Conservation (phyloP, 2,113 vertebrate species). For the Sander vitreus region DNA sequence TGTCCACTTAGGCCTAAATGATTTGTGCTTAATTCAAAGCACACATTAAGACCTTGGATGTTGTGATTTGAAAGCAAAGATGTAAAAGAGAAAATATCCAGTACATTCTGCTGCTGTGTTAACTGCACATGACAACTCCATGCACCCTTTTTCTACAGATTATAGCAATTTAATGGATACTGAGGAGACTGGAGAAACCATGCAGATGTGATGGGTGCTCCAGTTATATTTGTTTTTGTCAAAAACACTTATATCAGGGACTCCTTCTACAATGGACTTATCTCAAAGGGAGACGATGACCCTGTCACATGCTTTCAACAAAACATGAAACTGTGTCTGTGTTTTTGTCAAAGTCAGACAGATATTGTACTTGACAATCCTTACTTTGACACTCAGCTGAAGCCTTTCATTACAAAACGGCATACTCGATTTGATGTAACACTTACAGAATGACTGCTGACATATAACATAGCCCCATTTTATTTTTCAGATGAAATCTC, state of each 20-base stretch:
- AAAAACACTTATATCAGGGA: not conserved
- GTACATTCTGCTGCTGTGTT: not conserved
- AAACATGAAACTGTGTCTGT: conserved; percentile 6
- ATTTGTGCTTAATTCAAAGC: too few species aligned
- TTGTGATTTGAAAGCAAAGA: not conserved
- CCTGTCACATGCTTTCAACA: conserved; percentile 11
- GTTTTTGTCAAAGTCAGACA: conserved; percentile 13
- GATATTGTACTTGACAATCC: not conserved
- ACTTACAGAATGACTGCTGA: not conserved
- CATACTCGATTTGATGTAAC: too few species aligned
- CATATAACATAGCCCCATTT: not conserved
- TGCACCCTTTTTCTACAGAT: too few species aligned
- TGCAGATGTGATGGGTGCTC: not conserved
- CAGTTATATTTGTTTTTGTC: not conserved
- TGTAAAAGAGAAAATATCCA: not conserved
- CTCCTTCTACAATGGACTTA: not conserved
- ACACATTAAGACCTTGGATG: not conserved
- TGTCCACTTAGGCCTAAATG: too few species aligned
- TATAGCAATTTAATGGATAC: too few species aligned
- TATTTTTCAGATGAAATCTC: too few species aligned
- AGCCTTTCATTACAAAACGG: not conserved
- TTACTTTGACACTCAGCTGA: not conserved
- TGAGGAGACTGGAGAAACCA: not conserved
- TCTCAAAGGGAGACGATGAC: not conserved
- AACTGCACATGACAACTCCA: not conserved